These are phyloP conservation scores for Ivindomyrus marchei DNA, from an alignment of 2,113 vertebrate species.

Conservation along the genomic window DNA sequence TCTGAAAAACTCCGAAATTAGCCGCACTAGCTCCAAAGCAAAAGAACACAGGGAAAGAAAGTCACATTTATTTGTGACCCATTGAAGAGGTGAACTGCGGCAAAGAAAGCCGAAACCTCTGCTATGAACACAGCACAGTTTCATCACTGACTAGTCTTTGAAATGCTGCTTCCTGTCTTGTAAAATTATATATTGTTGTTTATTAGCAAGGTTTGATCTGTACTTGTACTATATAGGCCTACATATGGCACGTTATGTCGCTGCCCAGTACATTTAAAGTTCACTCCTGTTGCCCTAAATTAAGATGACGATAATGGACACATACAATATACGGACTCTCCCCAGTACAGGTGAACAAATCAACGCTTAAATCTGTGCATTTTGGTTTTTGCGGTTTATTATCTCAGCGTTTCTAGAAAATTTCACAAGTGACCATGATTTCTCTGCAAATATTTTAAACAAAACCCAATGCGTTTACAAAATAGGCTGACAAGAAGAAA, in stretches of 20 bases:
- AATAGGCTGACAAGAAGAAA: background rate
- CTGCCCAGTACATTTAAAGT: background rate
- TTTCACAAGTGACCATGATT: background rate
- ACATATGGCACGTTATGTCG: background rate
- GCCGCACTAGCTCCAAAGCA: constrained; percentile 42
- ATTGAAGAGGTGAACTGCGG: constrained; percentile 27
- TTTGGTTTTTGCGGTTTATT: background rate
- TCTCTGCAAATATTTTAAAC: background rate
- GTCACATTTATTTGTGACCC: constrained; percentile 19
- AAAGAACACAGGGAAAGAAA: constrained; percentile 27
- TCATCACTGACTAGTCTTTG: background rate
- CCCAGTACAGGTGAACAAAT: background rate
- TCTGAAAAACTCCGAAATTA: constrained; percentile 45
- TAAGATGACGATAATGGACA: background rate
- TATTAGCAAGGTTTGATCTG: background rate
- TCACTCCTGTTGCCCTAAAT: background rate
- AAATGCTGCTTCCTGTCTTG: background rate
- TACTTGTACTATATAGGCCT: background rate
- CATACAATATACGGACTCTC: background rate
- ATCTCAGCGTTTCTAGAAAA: background rate
- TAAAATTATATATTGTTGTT: background rate
- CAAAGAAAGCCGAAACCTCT: constrained; percentile 31
- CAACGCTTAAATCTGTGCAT: background rate
- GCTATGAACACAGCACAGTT: constrained; percentile 3
- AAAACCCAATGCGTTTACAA: constrained; percentile 7